Conservation (phyloP, 2,888 invertebrate species). For the Dione vanillae region DNA sequence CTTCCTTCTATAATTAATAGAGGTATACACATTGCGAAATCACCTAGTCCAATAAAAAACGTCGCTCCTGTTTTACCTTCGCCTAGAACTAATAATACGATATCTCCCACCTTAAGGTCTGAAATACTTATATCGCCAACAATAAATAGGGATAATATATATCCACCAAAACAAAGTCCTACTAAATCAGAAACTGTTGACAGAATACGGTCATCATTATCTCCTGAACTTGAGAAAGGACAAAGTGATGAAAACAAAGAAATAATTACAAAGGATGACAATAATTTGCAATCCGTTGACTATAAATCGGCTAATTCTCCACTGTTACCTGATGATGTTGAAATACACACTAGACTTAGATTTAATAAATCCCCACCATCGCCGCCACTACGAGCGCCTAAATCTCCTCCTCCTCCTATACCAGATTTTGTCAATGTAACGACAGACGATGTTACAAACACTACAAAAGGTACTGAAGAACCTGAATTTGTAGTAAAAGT, state of each 20-base stretch:
- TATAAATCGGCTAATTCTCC: conserved; percentile 55
- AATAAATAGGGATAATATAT: conserved; percentile 61
- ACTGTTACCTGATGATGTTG: conserved; percentile 30
- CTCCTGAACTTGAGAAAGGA: conserved; percentile 57
- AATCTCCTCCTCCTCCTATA: conserved; percentile 67
- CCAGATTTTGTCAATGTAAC: conserved; percentile 35
- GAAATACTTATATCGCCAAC: conserved; percentile 61
- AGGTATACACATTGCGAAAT: conserved; percentile 68
- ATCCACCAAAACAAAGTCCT: conserved; percentile 58
- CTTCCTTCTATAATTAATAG: conserved; percentile 73
- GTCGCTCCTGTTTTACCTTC: conserved; percentile 64
- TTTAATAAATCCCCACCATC: conserved; percentile 48
- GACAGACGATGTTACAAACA: background rate
- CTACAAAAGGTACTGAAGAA: conserved; percentile 43
- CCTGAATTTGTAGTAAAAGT: conserved; percentile 30
- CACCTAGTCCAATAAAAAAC: conserved; percentile 77
- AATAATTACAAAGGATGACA: conserved; percentile 40
- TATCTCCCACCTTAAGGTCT: conserved; percentile 61
- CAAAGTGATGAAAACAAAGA: conserved; percentile 43
- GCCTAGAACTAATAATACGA: conserved; percentile 59
- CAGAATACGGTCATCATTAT: conserved; percentile 57
- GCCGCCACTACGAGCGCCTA: conserved; percentile 58
- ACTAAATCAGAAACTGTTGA: conserved; percentile 56
- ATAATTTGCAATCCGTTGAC: conserved; percentile 52
- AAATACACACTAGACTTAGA: conserved; percentile 39